These are phyloP conservation scores for Danio tinwini DNA, from an alignment of 2,797 vertebrate genomes.

Conservation along the genomic window DNA sequence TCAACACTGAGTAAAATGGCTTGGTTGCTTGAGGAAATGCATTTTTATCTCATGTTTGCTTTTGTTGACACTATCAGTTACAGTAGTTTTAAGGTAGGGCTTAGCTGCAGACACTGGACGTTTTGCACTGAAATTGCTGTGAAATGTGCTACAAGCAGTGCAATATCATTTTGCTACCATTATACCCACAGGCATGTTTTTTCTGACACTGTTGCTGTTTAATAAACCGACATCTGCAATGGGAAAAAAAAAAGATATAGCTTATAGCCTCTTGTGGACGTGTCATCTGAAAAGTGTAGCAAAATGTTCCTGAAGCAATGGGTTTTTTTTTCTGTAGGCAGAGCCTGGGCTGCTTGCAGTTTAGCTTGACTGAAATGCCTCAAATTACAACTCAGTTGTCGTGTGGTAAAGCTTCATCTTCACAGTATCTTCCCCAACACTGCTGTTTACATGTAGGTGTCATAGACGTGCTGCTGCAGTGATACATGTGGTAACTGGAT, in stretches of 20 bases:
- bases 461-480: not conserved
- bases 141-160: not conserved
- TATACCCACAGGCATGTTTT: not conserved
- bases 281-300: not conserved
- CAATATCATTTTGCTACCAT: not conserved
- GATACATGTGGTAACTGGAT: not conserved
- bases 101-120: not conserved
- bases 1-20: too few species aligned
- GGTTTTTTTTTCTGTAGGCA: not conserved
- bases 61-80: too few species aligned
- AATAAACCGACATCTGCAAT: not conserved
- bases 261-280: not conserved
- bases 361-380: slow-evolving; percentile 13
- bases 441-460: slow-evolving; percentile 8
- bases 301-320: not conserved
- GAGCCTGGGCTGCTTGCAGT: not conserved
- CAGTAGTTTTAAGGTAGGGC: too few species aligned
- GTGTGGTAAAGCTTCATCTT: not conserved
- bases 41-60: too few species aligned
- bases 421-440: not conserved
- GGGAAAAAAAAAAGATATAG: not conserved
- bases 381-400: not conserved
- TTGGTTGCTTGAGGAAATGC: too few species aligned
- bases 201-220: not conserved
- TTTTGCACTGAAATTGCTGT: not conserved